These are phyloP conservation scores for Suricata suricatta DNA, from an alignment of 2,113 vertebrate genomes.

Conservation along the genomic window DNA sequence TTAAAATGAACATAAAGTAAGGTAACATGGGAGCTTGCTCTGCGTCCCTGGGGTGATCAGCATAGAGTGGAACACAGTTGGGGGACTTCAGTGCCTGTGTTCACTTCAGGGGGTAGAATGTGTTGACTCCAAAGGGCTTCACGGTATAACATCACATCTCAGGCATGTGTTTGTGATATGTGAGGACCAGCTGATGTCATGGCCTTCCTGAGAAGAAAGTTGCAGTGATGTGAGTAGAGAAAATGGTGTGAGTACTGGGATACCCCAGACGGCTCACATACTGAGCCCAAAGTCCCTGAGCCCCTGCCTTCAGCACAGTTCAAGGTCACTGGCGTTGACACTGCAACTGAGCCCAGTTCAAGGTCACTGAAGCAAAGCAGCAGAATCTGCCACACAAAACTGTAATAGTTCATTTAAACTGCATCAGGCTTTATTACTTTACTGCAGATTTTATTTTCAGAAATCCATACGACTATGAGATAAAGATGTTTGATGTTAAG, in stretches of 20 bases:
- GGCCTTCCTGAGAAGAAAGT: not conserved
- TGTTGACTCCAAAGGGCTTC: too few relatives aligned
- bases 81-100: not conserved
- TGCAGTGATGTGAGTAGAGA: not conserved
- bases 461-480: not conserved
- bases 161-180: not conserved
- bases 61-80: not conserved
- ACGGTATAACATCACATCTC: not conserved
- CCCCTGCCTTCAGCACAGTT: not conserved
- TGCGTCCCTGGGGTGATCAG: too few relatives aligned
- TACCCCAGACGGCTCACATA: too few relatives aligned
- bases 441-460: not conserved
- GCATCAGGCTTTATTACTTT: not conserved
- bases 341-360: too few relatives aligned
- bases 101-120: not conserved
- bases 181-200: not conserved
- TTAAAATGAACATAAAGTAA: not conserved
- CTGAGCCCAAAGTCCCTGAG: not conserved
- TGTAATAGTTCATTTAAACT: not conserved
- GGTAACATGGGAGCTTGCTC: not conserved
- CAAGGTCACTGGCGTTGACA: too few relatives aligned
- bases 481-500: not conserved
- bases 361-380: not conserved
- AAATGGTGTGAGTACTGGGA: not conserved
- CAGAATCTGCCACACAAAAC: not conserved